Conservation (phyloP, 2,888 invertebrate genomes). For the Andrena praecox region DNA sequence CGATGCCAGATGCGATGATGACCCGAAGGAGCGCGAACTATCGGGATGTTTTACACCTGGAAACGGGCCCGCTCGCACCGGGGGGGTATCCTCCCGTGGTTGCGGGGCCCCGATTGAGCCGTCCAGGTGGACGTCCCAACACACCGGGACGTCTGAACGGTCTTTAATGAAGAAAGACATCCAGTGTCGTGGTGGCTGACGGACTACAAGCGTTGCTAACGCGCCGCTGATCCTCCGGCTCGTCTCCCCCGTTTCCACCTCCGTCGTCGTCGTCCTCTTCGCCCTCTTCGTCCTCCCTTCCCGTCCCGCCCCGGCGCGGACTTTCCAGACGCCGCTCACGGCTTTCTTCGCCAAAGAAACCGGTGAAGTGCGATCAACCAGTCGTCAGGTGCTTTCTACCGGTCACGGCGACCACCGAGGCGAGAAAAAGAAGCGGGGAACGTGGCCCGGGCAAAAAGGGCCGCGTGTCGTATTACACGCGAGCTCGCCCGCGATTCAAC, state of each 20-base stretch:
- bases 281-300: conserved; percentile 36
- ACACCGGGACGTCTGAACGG: conserved; percentile 70
- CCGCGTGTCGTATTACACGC: conserved; percentile 23
- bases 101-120: conserved; percentile 70
- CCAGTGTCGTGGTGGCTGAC: conserved; percentile 70
- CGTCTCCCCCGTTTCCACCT: conserved; percentile 1
- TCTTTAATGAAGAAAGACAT: conserved; percentile 77
- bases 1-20: conserved; percentile 53
- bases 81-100: conserved; percentile 58
- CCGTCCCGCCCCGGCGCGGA: conserved; percentile 39
- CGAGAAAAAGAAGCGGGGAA: conserved; percentile 22
- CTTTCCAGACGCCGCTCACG: conserved; percentile 61
- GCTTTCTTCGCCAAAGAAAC: conserved; percentile 67
- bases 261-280: conserved; percentile 10
- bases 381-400: conserved; percentile 68
- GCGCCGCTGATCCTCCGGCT: conserved; percentile 62
- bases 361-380: conserved; percentile 62
- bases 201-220: conserved; percentile 78
- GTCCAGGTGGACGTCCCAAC: conserved; percentile 71
- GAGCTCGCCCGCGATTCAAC: background rate
- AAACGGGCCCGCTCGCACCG: conserved; percentile 59
- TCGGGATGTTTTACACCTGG: conserved; percentile 56
- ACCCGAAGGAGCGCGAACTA: conserved; percentile 52
- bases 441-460: conserved; percentile 32
- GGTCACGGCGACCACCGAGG: conserved; percentile 38